Evolutionary conservation across 2,113 vertebrate genomes (phyloP).

Genomic region (Amblyopsis rosae): DNA sequence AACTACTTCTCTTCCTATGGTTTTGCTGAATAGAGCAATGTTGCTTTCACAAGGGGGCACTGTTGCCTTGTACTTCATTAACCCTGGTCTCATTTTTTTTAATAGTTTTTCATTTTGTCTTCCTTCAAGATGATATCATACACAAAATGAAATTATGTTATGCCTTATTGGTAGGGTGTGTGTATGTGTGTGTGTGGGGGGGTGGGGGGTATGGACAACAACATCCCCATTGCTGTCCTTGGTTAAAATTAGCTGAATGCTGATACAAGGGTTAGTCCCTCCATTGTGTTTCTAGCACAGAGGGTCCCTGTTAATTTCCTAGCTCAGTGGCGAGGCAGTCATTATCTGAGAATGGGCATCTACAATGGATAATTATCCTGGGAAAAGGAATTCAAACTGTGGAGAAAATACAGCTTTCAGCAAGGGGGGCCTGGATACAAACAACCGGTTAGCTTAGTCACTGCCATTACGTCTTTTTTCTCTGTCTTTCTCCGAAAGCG

Average conservation of each 20-base stretch:
- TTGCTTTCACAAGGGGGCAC: slow-evolving; percentile 75
- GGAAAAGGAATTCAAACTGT: slow-evolving; percentile 72
- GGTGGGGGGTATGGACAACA: slow-evolving; percentile 55
- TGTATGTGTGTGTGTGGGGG: slow-evolving; percentile 22
- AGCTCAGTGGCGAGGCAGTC: slow-evolving; percentile 72
- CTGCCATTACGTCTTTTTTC: slow-evolving; percentile 47
- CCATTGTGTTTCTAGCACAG: slow-evolving; percentile 64
- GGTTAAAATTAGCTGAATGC: slow-evolving; percentile 65
- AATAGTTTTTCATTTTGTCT: slow-evolving; percentile 40
- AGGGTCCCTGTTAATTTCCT: slow-evolving; percentile 72
- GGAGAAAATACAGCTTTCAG: slow-evolving; percentile 69
- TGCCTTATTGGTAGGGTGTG: slow-evolving; percentile 53
- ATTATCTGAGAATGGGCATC: slow-evolving; percentile 76
- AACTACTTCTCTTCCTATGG: slow-evolving; percentile 21
- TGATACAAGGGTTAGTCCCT: slow-evolving; percentile 60
- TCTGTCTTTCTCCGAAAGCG: slow-evolving; percentile 36
- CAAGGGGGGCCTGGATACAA: slow-evolving; percentile 40
- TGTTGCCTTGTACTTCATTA: slow-evolving; percentile 67
- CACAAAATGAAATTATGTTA: slow-evolving; percentile 69
- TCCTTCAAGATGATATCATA: slow-evolving; percentile 63
- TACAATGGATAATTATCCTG: slow-evolving; percentile 76
- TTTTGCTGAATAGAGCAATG: slow-evolving; percentile 21
- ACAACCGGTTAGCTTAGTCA: slow-evolving; percentile 60
- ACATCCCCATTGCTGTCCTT: slow-evolving; percentile 35
- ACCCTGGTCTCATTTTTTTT: slow-evolving; percentile 22